Percentiles rank a stretch among this genome's conserved stretches.
Conservation (phyloP, 2,888 invertebrate genomes). For the Plagiodera versicolora region DNA sequence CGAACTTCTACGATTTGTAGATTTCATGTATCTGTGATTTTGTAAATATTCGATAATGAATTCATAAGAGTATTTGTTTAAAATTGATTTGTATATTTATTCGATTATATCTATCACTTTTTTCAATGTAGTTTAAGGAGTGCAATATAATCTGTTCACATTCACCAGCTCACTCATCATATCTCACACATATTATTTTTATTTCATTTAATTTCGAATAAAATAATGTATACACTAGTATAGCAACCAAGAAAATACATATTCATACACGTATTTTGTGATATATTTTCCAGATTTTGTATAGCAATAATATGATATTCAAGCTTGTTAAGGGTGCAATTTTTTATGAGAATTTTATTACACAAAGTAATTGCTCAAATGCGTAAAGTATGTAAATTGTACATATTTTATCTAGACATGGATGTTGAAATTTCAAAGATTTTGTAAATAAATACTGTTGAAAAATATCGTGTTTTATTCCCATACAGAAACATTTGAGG, state of each 20-base stretch:
- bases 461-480: neutral
- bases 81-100: neutral
- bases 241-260: conserved; percentile 34
- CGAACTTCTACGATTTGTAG: neutral
- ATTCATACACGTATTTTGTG: conserved; percentile 19
- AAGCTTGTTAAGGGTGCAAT: conserved; percentile 37
- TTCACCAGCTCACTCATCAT: neutral
- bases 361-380: conserved; percentile 36
- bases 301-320: conserved; percentile 19
- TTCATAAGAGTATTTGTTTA: neutral
- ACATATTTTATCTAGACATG: conserved; percentile 24
- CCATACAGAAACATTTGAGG: too few species aligned
- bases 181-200: neutral
- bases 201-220: too few species aligned
- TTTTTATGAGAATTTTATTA: conserved; percentile 23
- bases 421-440: conserved; percentile 33
- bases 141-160: conserved; percentile 8
- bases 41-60: neutral
- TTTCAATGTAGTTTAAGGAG: neutral
- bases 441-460: conserved; percentile 36
- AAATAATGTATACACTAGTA: conserved; percentile 1
- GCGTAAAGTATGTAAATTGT: conserved; percentile 27
- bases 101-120: neutral
- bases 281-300: conserved; percentile 18
- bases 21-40: neutral